Evolutionary conservation across 2,888 invertebrate genomes (phyloP), one percentile per base, ranked within the genome.

Genomic region (Drepanosiphum platanoidis): DNA sequence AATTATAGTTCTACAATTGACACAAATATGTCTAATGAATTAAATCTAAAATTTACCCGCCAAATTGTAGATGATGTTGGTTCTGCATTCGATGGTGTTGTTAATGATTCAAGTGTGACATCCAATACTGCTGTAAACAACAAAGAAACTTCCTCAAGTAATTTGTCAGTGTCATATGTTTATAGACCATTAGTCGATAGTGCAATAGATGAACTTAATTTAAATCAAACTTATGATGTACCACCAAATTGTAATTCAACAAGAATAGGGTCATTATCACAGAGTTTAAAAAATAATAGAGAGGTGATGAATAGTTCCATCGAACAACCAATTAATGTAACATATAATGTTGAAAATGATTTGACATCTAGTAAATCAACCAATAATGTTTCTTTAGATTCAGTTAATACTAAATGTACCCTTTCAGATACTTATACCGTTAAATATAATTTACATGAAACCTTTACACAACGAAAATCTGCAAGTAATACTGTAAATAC

Each of bases 141-240:
- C 18, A 22, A 81, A 61, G 11, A 22, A 1, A 61, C 34, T 11
- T 30, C 15, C 1, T 61, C 13, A 1, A 71, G 46, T 34, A 34
- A 66, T 9, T 1, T 2, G 1, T 13, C 9, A 13, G 32, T 61
- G 22, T 61, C 32, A 11, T 42, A 42, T 74, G n/a, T 75, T 5
- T 22, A 75, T 66, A 15, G 22, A 27, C 9, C n/a, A 36, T 30
- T 52, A n/a, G 0, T 36, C 8, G 34, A 46, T 34, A 36, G 27
- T 34, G 64, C 46, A 42, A 22, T 52, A 3, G 66, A 83, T 0
- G 22, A 27, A 1, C 52, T 27, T 27, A 30, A 68, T 75, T 75
- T 83, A 52, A 83, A 83, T 39, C 36, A 75, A 68, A 83, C 75
- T 0, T 83, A 72, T 30, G 66, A 83, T 66, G 30, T 75, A 46